phyloP scores from a whole-genome alignment of 2,797 vertebrate genomes.

The Benthosema pterotum region DNA sequence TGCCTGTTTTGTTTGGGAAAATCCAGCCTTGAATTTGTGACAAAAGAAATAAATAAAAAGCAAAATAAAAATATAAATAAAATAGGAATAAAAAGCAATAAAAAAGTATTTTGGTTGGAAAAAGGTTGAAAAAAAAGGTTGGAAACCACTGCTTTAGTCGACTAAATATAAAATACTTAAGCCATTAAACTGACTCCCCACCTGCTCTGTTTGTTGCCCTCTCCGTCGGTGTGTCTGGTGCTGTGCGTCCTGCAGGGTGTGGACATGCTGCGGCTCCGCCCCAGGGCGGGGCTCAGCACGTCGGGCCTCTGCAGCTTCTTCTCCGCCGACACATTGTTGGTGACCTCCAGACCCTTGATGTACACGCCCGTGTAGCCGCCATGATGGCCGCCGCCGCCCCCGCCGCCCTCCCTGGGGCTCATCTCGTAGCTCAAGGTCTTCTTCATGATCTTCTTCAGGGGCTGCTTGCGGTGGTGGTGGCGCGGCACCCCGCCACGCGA shows the following conservation, averaged over 20 bases:
- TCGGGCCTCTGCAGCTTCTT: constrained; percentile 78
- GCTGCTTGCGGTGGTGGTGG: constrained; percentile 75
- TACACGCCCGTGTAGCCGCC: constrained; percentile 83
- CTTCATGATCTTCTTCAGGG: constrained; percentile 88
- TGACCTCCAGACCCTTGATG: constrained; percentile 85
- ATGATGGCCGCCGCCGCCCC: constrained; percentile 57
- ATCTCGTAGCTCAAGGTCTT: constrained; percentile 82
- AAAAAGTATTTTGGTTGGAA: no score
- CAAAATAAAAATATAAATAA: no score
- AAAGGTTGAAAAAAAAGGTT: no score
- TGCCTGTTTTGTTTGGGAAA: no score
- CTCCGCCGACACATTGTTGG: constrained; percentile 76
- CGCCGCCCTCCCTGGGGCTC: constrained; percentile 44
- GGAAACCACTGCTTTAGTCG: no score
- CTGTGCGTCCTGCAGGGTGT: constrained; percentile 70
- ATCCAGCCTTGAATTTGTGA: no score
- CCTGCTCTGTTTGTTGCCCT: constrained; percentile 79
- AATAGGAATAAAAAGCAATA: no score
- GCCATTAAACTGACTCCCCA: no score
- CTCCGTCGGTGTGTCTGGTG: constrained; percentile 66
- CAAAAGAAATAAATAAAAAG: no score
- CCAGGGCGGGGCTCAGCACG: constrained; percentile 69
- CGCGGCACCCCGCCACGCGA: constrained; percentile 43
- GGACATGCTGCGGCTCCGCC: constrained; percentile 82
- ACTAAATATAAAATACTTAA: no score